Base-by-base conservation (phyloP, 2,113 vertebrate genomes). In the Ceyx margarethae region DNA sequence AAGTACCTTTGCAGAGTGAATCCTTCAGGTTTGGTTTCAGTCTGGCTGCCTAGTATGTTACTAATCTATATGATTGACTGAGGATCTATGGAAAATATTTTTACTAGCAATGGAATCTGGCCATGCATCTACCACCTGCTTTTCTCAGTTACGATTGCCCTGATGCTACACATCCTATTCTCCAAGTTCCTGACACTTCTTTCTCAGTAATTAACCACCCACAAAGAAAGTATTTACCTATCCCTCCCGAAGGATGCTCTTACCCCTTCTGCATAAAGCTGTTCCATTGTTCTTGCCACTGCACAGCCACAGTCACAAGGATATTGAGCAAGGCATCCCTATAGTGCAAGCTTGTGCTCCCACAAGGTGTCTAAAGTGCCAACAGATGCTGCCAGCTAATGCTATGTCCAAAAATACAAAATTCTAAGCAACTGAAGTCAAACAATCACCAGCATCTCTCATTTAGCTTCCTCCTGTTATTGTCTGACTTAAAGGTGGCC, bases 281-380 rank as follows among this genome's bases (percentile, higher is more conserved):
- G 7, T 8, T 64, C 11, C 22, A 84, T 50, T 12, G 75, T 84
- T 13, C 25, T 35, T 81, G 25, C 3, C 51, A 83, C 77, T 50
- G 37, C 28, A 54, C 35, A n/a, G 61, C 5, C 35, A 42, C 45
- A 61, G 69, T 31, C 31, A 78, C 17, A 81, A 79, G 12, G 15
- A 58, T 21, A 57, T 3, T 28, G 8, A 67, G 15, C 31, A 91
- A 57, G 15, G 29, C 13, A 76, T 7, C 3, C 18, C 54, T 35
- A 4, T 2, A 64, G 18, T 3, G 1, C 37, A 37, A 37, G 1
- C 22, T 60, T 22, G 12, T 65, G 19, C 29, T 56, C 5, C 0
- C 9, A 65, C 22, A 42, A 67, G 2, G 10, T 21, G 60, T 28
- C 40, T 15, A 10, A 67, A 57, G 10, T 85, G 29, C 17, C 28